These are phyloP conservation scores for Pocillopora grandis DNA, from an alignment of 92 coral and sea anemone genomes.

Conservation along the genomic window DNA sequence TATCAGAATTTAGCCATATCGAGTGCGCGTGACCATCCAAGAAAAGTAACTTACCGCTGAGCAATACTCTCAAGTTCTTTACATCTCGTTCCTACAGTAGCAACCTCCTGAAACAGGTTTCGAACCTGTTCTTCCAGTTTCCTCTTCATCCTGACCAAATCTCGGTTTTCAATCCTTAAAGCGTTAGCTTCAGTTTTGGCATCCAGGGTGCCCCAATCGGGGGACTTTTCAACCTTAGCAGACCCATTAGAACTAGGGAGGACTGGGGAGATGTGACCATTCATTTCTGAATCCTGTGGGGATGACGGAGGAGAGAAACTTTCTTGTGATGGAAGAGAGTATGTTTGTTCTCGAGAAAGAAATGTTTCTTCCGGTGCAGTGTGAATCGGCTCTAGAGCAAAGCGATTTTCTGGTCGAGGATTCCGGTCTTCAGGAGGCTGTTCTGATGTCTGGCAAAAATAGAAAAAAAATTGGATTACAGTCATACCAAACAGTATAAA, in stretches of 20 bases:
- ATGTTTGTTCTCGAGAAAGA: slow-evolving; percentile 7
- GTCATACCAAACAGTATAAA: too few species aligned
- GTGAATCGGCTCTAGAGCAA: slow-evolving; percentile 7
- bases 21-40: not conserved
- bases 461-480: not conserved
- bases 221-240: slow-evolving; percentile 6
- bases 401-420: not conserved
- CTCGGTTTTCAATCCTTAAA: slow-evolving; percentile 52
- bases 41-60: slow-evolving; percentile 44
- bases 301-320: slow-evolving; percentile 29
- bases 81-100: slow-evolving; percentile 47
- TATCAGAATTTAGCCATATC: not conserved
- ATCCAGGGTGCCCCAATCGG: slow-evolving; percentile 27
- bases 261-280: slow-evolving; percentile 11
- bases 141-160: slow-evolving; percentile 61
- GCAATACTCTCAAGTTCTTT: slow-evolving; percentile 51
- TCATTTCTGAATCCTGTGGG: slow-evolving; percentile 26
- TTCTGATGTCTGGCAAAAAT: slow-evolving; percentile 17
- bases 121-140: slow-evolving; percentile 70
- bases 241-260: slow-evolving; percentile 10
- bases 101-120: slow-evolving; percentile 70
- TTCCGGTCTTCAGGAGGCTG: not conserved
- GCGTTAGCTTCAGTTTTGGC: slow-evolving; percentile 40
- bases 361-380: not conserved
- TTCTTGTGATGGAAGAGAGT: slow-evolving; percentile 18